Evolutionary conservation across 2,888 invertebrate species (phyloP).

Genomic region (Alloscopus bannaensis): DNA sequence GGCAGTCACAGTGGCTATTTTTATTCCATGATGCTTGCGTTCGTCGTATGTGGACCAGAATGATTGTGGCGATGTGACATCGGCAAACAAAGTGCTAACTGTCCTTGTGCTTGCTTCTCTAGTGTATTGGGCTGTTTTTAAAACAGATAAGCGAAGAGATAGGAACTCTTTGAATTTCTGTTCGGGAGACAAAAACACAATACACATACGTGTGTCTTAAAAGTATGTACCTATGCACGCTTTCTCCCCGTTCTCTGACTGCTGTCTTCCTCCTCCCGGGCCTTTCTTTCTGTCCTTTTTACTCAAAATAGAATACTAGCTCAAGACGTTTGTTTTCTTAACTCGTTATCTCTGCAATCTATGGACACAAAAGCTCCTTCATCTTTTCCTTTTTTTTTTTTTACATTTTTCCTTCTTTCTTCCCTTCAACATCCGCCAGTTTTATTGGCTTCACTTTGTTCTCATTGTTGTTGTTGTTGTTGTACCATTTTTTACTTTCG

Average conservation of each 20-base stretch:
- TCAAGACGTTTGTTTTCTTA: constrained; percentile 50
- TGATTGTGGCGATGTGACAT: too few relatives aligned
- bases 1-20: too few relatives aligned
- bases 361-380: constrained; percentile 28
- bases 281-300: constrained; percentile 13
- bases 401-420: constrained; percentile 46
- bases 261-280: neutral
- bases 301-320: constrained; percentile 18
- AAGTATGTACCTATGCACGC: constrained; percentile 7
- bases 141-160: constrained; percentile 33
- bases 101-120: too few relatives aligned
- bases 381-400: constrained; percentile 14
- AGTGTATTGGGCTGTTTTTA: too few relatives aligned
- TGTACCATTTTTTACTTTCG: too few relatives aligned
- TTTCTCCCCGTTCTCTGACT: constrained; percentile 15
- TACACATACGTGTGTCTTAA: neutral
- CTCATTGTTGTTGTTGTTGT: constrained; percentile 46
- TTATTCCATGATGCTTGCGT: too few relatives aligned
- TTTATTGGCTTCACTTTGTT: constrained; percentile 43
- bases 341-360: constrained; percentile 44
- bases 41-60: too few relatives aligned
- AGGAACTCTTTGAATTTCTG: constrained; percentile 37
- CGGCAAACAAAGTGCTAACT: too few relatives aligned
- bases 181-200: constrained; percentile 25
- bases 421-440: constrained; percentile 39